A percentile compares a stretch with the other conserved stretches of the same genome.
Conservation (phyloP, 2,888 invertebrate genomes). For the Pollenia amentaria region DNA sequence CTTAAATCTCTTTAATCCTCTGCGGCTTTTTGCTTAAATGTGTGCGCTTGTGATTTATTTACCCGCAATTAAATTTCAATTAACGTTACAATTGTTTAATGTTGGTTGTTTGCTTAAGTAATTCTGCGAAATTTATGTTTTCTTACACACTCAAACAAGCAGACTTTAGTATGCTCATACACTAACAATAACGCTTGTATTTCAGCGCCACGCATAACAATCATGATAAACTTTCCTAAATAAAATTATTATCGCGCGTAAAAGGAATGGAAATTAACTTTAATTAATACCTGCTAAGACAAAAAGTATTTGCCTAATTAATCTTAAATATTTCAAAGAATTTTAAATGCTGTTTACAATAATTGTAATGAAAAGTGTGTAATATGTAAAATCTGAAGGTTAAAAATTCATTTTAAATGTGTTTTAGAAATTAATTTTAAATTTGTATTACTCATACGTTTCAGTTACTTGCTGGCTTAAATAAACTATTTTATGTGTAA, state of each 20-base stretch:
- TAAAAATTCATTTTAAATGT: background rate
- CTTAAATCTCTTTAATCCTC: no score
- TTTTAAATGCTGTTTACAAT: background rate
- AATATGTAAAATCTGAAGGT: background rate
- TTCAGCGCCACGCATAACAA: no score
- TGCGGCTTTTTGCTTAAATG: no score
- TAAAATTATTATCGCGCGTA: no score
- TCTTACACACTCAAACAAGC: background rate
- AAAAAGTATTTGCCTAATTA: background rate
- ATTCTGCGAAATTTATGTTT: conserved; percentile 4
- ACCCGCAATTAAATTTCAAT: conserved; percentile 30
- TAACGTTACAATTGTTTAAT: conserved; percentile 16
- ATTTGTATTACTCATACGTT: conserved; percentile 1
- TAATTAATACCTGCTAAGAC: background rate
- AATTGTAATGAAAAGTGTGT: no score
- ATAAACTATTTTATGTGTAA: background rate
- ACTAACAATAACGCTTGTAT: no score
- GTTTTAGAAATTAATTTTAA: background rate
- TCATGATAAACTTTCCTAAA: no score
- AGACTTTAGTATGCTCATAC: background rate
- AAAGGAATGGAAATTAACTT: background rate
- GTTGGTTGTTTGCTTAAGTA: background rate
- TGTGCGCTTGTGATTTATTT: conserved; percentile 17
- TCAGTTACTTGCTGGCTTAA: background rate
- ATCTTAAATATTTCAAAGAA: background rate